Percentiles rank a stretch among this genome's conserved stretches.
phyloP scores from a whole-genome alignment of 2,888 invertebrate genomes.

The Aricia artaxerxes region DNA sequence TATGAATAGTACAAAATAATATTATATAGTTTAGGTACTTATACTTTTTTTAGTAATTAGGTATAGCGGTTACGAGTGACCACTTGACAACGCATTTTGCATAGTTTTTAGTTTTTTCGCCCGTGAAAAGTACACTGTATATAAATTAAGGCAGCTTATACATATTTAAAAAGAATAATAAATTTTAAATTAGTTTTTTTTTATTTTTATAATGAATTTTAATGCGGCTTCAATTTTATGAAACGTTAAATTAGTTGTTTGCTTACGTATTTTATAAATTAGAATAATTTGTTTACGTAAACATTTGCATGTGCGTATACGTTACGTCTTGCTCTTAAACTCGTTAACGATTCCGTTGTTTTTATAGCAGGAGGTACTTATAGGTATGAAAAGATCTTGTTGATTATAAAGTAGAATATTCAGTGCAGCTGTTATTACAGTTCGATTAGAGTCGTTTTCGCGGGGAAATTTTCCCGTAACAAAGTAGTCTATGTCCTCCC shows the following conservation, averaged over 20 bases:
- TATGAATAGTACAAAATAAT: too few species aligned
- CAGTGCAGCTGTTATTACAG: too few species aligned
- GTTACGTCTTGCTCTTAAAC: not conserved
- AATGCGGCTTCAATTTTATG: not conserved
- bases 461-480: too few species aligned
- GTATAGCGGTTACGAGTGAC: not conserved
- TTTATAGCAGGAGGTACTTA: not conserved
- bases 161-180: not conserved
- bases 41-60: not conserved
- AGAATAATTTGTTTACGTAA: not conserved
- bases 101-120: not conserved
- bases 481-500: too few species aligned
- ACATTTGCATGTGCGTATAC: not conserved
- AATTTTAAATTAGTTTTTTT: not conserved
- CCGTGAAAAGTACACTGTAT: not conserved
- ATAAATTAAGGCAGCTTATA: not conserved
- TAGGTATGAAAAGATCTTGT: too few species aligned
- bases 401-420: too few species aligned
- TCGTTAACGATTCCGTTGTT: not conserved
- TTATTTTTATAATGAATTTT: not conserved
- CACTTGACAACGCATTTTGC: not conserved
- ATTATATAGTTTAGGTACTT: too few species aligned
- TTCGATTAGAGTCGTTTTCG: too few species aligned
- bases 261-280: not conserved
- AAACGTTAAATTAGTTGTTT: not conserved